These are phyloP conservation scores for Brenthis ino DNA, from an alignment of 2,888 invertebrate species.

Conservation along the genomic window DNA sequence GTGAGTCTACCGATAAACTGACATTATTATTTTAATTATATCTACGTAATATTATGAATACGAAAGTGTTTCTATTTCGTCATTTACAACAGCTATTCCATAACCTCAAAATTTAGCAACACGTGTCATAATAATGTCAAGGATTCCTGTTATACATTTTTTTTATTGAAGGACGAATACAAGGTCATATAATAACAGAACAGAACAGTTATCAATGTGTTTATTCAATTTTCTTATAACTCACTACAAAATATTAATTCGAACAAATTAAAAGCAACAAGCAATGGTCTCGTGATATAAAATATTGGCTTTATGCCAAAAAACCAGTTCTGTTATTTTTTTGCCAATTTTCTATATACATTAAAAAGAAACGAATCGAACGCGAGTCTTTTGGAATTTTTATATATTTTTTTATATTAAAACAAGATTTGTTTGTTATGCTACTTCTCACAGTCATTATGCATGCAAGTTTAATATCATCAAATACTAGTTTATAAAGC, in stretches of 20 bases:
- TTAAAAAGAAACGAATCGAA: no score
- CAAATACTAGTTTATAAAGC: constrained; percentile 31
- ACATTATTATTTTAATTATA: not conserved
- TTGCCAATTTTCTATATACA: no score
- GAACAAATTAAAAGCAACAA: no score
- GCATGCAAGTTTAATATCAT: constrained; percentile 17
- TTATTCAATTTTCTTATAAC: not conserved
- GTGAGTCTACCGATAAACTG: not conserved
- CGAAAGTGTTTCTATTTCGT: not conserved
- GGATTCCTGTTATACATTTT: not conserved
- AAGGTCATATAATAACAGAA: not conserved
- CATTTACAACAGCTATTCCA: not conserved
- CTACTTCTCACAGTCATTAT: constrained; percentile 21
- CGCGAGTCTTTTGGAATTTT: no score
- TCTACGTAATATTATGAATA: not conserved
- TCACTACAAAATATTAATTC: no score
- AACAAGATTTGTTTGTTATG: constrained; percentile 3
- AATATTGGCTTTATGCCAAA: no score
- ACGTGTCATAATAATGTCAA: constrained; percentile 10
- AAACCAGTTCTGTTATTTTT: no score
- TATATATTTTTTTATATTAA: not conserved
- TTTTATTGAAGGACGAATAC: constrained; percentile 2
- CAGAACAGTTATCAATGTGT: not conserved
- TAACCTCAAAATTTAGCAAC: constrained; percentile 12
- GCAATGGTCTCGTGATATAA: no score